A percentile compares a stretch with the other conserved stretches of the same genome.
Evolutionary conservation across 2,113 vertebrate genomes (phyloP).

Genomic region (Trinectes maculatus): DNA sequence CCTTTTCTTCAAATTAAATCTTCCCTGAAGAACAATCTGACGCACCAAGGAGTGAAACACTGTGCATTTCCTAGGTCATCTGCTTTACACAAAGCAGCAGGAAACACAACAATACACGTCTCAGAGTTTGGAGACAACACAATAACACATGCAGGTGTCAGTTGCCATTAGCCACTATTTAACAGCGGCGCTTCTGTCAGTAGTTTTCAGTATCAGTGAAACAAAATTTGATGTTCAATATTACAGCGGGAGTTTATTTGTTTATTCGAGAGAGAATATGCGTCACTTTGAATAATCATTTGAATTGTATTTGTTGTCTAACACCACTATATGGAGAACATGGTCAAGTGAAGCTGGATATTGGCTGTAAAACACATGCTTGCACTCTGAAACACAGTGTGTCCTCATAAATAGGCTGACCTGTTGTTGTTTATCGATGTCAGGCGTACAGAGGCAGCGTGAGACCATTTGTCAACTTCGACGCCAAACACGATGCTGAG

Average conservation of each 20-base stretch:
- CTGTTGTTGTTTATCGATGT: neutral
- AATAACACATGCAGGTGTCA: neutral
- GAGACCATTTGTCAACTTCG: constrained; percentile 86
- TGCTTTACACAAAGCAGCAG: neutral
- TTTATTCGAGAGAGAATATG: too few relatives aligned
- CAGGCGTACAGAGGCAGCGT: constrained; percentile 87
- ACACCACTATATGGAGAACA: too few relatives aligned
- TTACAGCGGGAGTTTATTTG: too few relatives aligned
- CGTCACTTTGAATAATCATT: too few relatives aligned
- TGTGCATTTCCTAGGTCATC: constrained; percentile 6
- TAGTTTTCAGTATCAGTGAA: too few relatives aligned
- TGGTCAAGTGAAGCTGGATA: too few relatives aligned
- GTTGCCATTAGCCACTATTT: constrained; percentile 9
- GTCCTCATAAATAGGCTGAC: too few relatives aligned
- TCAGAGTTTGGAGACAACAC: constrained; percentile 3
- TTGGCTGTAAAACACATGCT: too few relatives aligned
- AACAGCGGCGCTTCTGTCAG: too few relatives aligned
- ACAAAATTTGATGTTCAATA: too few relatives aligned
- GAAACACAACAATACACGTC: neutral
- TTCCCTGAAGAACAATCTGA: constrained; percentile 35
- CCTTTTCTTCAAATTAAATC: constrained; percentile 42
- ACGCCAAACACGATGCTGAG: constrained; percentile 91
- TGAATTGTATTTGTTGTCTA: too few relatives aligned
- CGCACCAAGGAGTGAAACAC: constrained; percentile 5
- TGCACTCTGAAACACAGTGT: too few relatives aligned